Percentiles rank a stretch among this genome's conserved stretches.
phyloP scores from a whole-genome alignment of 2,797 vertebrate species.

The Orientallactaga sibirica region DNA sequence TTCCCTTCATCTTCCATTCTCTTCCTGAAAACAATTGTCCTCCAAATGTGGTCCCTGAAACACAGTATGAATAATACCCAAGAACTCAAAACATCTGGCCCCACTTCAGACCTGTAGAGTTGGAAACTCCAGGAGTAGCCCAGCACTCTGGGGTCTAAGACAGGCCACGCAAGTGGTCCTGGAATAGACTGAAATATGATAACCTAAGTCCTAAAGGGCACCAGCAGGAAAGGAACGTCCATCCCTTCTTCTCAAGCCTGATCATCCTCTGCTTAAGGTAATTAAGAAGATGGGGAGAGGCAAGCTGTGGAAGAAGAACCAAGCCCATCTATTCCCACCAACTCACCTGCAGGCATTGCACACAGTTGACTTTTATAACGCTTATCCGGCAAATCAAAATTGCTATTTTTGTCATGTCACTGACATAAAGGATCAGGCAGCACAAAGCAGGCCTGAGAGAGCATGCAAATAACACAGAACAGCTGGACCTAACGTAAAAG shows the following conservation, averaged over 20 bases:
- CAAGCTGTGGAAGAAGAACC: background rate
- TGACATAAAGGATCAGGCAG: slow-evolving; percentile 13
- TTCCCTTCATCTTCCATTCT: background rate
- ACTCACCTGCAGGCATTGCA: background rate
- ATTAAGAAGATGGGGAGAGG: background rate
- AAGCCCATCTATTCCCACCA: no score
- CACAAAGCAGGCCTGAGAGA: background rate
- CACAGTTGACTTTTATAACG: background rate
- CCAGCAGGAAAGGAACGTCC: background rate
- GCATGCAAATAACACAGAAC: background rate
- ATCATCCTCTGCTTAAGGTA: background rate
- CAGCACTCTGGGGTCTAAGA: background rate
- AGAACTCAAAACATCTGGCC: background rate
- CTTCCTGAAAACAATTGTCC: background rate
- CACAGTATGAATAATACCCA: background rate
- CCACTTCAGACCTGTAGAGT: background rate
- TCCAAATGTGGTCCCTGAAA: background rate
- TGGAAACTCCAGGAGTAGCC: background rate
- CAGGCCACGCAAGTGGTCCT: background rate
- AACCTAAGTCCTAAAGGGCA: background rate
- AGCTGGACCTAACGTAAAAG: background rate
- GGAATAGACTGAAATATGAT: background rate
- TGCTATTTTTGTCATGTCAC: background rate
- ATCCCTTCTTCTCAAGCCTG: background rate
- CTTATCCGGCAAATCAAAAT: background rate